These are phyloP conservation scores for Melanerpes formicivorus DNA, from an alignment of 2,113 vertebrate species.

Conservation along the genomic window DNA sequence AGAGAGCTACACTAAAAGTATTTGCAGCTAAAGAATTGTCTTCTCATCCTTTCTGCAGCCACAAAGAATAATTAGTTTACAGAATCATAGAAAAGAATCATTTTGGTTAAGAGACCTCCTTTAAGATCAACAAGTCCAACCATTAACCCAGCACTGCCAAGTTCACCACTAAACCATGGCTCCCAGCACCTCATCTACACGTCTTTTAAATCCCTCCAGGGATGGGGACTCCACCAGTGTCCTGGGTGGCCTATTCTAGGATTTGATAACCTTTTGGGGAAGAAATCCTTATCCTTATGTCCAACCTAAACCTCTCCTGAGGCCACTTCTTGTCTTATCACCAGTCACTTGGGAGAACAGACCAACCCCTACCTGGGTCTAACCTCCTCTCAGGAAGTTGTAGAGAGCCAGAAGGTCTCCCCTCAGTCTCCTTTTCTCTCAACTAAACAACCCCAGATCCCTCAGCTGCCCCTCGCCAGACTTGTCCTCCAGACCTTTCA, in stretches of 20 bases:
- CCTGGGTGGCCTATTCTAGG: not conserved
- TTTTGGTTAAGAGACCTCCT: not conserved
- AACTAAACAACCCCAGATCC: too few relatives aligned
- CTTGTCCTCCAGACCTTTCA: too few relatives aligned
- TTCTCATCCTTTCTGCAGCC: not conserved
- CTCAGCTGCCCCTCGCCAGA: too few relatives aligned
- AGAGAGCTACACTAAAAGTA: not conserved
- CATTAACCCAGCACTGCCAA: not conserved
- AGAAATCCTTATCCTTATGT: too few relatives aligned
- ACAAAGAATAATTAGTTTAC: not conserved
- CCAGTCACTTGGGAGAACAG: too few relatives aligned
- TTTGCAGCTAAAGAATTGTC: not conserved
- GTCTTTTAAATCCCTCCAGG: not conserved
- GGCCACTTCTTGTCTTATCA: too few relatives aligned
- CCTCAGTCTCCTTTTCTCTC: too few relatives aligned
- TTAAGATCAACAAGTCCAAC: not conserved
- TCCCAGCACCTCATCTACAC: too few relatives aligned
- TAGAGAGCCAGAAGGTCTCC: too few relatives aligned
- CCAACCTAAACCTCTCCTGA: too few relatives aligned
- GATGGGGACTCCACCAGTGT: not conserved
- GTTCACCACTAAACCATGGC: not conserved
- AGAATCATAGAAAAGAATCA: not conserved
- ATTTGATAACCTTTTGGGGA: not conserved
- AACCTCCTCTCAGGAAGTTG: too few relatives aligned
- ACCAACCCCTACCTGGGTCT: too few relatives aligned